Percentiles rank a stretch among this genome's conserved stretches.
Conservation (phyloP, 1,140 invertebrate species). For the Lepidurus arcticus region DNA sequence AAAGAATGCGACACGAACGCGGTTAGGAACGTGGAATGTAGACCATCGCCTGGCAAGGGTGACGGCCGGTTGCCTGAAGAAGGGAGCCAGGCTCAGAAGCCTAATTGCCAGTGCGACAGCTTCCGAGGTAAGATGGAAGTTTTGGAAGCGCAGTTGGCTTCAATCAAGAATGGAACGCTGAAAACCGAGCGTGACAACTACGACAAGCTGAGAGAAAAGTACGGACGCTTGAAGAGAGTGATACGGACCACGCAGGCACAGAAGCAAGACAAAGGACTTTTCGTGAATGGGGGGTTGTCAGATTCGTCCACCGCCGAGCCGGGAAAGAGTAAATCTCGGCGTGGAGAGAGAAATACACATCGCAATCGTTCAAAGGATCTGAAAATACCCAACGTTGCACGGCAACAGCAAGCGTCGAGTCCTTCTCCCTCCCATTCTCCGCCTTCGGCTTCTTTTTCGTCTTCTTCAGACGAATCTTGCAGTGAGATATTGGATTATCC, state of each 20-base stretch:
- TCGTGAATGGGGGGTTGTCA: not conserved
- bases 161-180: not conserved
- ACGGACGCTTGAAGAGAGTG: not conserved
- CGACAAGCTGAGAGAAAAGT: not conserved
- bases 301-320: not conserved
- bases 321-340: not conserved
- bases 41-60: not conserved
- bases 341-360: not conserved
- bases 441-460: not conserved
- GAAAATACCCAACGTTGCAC: not conserved
- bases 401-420: not conserved
- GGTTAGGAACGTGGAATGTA: not conserved
- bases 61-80: not conserved
- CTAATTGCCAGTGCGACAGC: conserved; percentile 15
- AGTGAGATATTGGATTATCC: not conserved
- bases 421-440: not conserved
- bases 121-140: not conserved
- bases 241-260: not conserved
- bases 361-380: not conserved
- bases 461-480: not conserved
- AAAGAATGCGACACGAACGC: not conserved
- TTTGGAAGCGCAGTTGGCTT: not conserved
- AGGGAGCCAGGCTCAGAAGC: not conserved
- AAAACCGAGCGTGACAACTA: not conserved
- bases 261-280: not conserved